Base-by-base conservation (phyloP, 92 coral and sea anemone species). In the Epizoanthus stellaris region DNA sequence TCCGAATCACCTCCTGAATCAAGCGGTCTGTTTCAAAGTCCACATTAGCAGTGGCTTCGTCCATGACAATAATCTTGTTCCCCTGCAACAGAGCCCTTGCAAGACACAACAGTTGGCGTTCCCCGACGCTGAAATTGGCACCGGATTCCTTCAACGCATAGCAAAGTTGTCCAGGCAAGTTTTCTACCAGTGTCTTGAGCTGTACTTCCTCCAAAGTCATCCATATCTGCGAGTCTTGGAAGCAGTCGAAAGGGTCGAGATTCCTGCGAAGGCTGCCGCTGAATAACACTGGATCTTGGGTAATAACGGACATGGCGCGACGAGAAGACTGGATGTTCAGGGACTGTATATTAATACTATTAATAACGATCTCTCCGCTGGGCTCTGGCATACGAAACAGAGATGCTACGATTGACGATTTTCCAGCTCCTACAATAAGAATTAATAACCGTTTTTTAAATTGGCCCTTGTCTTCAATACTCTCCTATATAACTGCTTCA, bases 31-130 rank as follows among this genome's bases (percentile, higher is more conserved):
- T 59, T 14, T 59, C 64, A 59, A 59, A 59, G 21, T 59, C 64
- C 64, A 59, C 64, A 15, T 59, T 59, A 15, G 64, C 64, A 59
- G 64, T 59, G 64, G 64, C 64, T 14, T 59, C 64, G 6, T 59
- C 64, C 64, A 59, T 59, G 21, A 59, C 3, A 59, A 59, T 59
- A 59, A 59, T 59, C 64, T 59, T 59, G 64, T 59, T 59, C 21
- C 64, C 64, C 21, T 59, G 64, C 64, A 59, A 20, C 64, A 59
- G 64, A 59, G 64, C 64, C 19, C 64, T 59, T 59, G 64, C 64
- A 59, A 59, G 64, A 59, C 64, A 59, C 16, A 59, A 20, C 64
- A 59, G 19, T 20, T 59, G 21, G 36, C 36, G 36, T 30, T 30
- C 36, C 36, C 36, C 36, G 36, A 30, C 36, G 36, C 36, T 30